These are phyloP conservation scores for Trachelus iudaicus DNA, from an alignment of 2,888 invertebrate genomes.

Conservation along the genomic window DNA sequence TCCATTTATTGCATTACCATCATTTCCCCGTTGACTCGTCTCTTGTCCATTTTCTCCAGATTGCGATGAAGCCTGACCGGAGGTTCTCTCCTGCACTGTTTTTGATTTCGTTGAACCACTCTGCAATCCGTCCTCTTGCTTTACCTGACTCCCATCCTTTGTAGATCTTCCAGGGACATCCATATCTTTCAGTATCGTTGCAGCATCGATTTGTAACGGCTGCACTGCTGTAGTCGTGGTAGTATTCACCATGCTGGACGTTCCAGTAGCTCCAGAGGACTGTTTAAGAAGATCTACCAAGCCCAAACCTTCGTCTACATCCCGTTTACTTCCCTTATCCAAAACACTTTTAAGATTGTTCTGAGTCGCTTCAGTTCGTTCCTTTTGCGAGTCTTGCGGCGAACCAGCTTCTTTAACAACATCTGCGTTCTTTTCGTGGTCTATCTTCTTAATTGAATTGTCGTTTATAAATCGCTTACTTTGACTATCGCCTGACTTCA, in stretches of 20 bases:
- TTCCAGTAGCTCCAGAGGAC: constrained; percentile 49
- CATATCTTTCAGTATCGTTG: constrained; percentile 36
- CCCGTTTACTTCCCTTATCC: neutral
- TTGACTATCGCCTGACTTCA: neutral
- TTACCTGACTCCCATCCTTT: neutral
- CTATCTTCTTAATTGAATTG: neutral
- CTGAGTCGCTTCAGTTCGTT: neutral
- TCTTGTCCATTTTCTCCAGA: neutral
- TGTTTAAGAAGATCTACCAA: constrained; percentile 53
- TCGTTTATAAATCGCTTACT: neutral
- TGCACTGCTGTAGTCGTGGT: constrained; percentile 60
- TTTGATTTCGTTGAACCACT: neutral
- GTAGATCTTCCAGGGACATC: neutral
- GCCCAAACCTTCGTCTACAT: constrained; percentile 33
- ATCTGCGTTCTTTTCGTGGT: neutral
- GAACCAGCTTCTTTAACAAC: neutral
- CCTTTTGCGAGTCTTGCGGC: neutral
- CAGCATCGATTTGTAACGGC: constrained; percentile 56
- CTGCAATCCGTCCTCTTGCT: neutral
- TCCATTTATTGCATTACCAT: neutral
- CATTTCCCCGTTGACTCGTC: neutral
- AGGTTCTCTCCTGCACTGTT: neutral
- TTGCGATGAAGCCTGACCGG: neutral
- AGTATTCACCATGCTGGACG: constrained; percentile 58
- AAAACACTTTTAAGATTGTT: neutral